Conservation (phyloP, 1,140 invertebrate species). For the Bactericera cockerelli region DNA sequence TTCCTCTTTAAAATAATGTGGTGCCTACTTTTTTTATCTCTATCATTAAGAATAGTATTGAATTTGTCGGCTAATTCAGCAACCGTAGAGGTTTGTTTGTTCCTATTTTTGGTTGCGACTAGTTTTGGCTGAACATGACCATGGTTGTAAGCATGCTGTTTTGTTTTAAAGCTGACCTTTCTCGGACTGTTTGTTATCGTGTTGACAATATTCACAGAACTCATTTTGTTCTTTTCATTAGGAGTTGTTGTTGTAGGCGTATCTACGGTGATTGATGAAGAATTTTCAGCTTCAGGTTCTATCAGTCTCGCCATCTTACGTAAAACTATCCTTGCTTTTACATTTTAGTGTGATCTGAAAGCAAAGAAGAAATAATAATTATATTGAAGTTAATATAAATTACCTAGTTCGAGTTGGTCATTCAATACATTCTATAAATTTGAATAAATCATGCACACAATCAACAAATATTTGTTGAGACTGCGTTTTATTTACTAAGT, state of each 20-base stretch:
- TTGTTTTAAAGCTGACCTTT: background rate
- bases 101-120: background rate
- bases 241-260: no score
- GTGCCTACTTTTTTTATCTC: background rate
- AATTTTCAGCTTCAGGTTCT: background rate
- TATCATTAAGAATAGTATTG: background rate
- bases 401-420: no score
- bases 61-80: constrained; percentile 5
- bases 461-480: no score
- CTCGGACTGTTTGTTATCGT: background rate
- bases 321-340: background rate
- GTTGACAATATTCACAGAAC: no score
- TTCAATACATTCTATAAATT: no score
- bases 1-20: background rate
- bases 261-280: background rate
- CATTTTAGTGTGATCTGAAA: background rate
- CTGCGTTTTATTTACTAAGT: no score
- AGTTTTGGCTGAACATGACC: background rate
- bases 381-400: no score
- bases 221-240: no score
- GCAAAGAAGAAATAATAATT: background rate
- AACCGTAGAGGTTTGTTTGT: background rate
- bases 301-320: constrained; percentile 1
- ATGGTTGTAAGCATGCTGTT: background rate
- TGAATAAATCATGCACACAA: no score